A percentile compares a stretch with the other conserved stretches of the same genome.
These are phyloP conservation scores for Drosophila rhopaloa DNA, from an alignment of 1,140 invertebrate species.

Conservation along the genomic window DNA sequence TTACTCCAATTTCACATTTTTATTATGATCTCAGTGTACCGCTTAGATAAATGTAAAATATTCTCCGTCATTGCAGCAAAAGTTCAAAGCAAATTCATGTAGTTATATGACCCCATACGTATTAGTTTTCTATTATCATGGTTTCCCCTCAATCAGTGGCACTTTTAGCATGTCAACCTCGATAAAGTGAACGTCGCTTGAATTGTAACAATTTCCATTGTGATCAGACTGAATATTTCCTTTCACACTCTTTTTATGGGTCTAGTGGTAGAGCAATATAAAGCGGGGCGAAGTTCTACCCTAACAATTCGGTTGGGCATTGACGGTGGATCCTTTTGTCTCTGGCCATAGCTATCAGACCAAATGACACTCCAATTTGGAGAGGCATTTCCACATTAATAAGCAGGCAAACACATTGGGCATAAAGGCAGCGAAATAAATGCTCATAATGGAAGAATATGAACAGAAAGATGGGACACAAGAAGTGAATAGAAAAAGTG, in stretches of 20 bases:
- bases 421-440: constrained; percentile 71
- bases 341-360: constrained; percentile 38
- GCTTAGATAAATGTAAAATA: background rate
- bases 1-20: too few species aligned
- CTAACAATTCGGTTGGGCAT: constrained; percentile 50
- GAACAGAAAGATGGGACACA: constrained; percentile 30
- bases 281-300: constrained; percentile 43
- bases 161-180: constrained; percentile 49
- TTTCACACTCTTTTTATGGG: constrained; percentile 54
- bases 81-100: constrained; percentile 15
- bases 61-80: constrained; percentile 12
- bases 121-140: constrained; percentile 38
- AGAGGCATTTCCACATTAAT: constrained; percentile 82
- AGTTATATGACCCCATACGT: constrained; percentile 2
- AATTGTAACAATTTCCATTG: constrained; percentile 44
- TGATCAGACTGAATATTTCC: constrained; percentile 41
- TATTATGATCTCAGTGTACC: background rate
- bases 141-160: constrained; percentile 28
- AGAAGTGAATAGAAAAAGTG: constrained; percentile 38
- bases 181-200: constrained; percentile 35
- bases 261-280: constrained; percentile 28
- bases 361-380: constrained; percentile 81
- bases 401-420: constrained; percentile 66
- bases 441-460: constrained; percentile 53
- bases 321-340: constrained; percentile 47